Evolutionary conservation across 1,140 invertebrate species (phyloP).

Genomic region (Bombus pyrosoma): DNA sequence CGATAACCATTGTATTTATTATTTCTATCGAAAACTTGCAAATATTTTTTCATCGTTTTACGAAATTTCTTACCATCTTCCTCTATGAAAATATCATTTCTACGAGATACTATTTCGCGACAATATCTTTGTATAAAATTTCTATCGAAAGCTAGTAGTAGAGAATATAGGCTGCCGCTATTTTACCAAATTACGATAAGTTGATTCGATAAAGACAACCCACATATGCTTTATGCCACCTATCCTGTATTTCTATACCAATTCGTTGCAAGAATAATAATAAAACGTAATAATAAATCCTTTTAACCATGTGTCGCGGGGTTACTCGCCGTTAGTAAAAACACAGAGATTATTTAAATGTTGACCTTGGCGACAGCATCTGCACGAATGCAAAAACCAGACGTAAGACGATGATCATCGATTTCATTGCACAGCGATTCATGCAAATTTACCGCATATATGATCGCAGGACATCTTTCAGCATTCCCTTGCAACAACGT

Average conservation of each 20-base stretch:
- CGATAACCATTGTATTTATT: not conserved
- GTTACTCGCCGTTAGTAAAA: not conserved
- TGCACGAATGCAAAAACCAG: not conserved
- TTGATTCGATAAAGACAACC: no score
- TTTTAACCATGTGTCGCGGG: no score
- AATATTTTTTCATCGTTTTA: not conserved
- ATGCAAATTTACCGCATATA: slow-evolving; percentile 2
- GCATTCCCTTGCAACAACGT: not conserved
- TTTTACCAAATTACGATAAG: no score
- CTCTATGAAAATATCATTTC: no score
- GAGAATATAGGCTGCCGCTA: no score
- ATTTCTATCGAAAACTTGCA: not conserved
- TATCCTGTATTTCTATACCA: no score
- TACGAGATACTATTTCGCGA: no score
- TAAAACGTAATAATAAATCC: no score
- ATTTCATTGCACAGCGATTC: not conserved
- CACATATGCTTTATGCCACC: no score
- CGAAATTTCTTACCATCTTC: no score
- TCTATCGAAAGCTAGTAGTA: not conserved
- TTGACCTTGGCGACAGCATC: not conserved
- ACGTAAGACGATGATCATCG: not conserved
- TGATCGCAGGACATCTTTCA: not conserved
- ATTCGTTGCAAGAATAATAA: no score
- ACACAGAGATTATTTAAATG: slow-evolving; percentile 1
- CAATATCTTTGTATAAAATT: not conserved